These are phyloP conservation scores for Trogon melanurus DNA, from an alignment of 2,113 vertebrate species.

Conservation along the genomic window DNA sequence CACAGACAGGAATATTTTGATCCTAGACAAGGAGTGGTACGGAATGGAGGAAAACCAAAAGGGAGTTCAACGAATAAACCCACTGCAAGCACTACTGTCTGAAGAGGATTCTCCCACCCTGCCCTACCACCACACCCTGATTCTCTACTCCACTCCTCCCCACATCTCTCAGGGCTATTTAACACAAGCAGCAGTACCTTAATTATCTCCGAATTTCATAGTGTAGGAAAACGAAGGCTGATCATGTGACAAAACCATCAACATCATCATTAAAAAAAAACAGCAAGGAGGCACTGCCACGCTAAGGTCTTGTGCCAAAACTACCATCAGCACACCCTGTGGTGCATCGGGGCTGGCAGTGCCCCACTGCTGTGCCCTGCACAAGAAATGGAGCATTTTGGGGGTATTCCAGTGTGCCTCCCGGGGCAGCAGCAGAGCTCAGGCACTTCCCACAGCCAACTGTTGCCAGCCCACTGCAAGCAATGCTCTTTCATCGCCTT, in stretches of 20 bases:
- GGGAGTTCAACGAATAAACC: neutral
- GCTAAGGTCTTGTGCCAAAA: neutral
- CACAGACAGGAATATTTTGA: neutral
- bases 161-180: neutral
- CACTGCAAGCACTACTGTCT: fast-evolving
- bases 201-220: neutral
- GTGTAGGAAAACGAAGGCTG: neutral
- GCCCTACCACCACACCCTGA: neutral
- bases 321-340: neutral
- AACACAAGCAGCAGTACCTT: neutral
- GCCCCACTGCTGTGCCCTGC: neutral
- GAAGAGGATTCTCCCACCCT: neutral
- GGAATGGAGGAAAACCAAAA: neutral
- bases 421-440: neutral
- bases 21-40: neutral
- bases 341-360: neutral
- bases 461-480: neutral
- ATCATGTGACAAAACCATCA: neutral
- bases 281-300: neutral
- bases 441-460: constrained; percentile 29
- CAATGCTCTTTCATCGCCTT: neutral
- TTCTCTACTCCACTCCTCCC: neutral
- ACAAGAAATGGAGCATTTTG: neutral
- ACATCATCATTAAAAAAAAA: neutral
- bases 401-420: neutral